Evolutionary conservation across 92 coral and sea anemone genomes (phyloP).

Genomic region (Galaxea fascicularis): DNA sequence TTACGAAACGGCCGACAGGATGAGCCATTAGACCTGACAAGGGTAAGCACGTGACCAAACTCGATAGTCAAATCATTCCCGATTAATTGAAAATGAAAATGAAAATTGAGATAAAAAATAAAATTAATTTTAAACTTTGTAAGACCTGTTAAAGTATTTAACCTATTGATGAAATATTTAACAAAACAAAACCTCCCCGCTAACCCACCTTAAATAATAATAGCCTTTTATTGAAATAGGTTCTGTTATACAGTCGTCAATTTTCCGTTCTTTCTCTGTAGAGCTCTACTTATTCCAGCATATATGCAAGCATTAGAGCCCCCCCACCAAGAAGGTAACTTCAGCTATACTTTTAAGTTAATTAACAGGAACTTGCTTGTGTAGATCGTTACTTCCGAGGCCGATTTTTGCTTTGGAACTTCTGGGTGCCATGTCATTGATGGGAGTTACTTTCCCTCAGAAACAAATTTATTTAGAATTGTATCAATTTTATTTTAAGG

Average conservation of each 20-base stretch:
- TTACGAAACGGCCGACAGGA: neutral
- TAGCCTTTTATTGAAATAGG: neutral
- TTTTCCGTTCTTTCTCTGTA: conserved; percentile 3
- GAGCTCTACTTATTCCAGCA: conserved; percentile 78
- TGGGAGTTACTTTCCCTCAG: too few species aligned
- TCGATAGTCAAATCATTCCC: neutral
- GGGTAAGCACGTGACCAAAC: conserved; percentile 11
- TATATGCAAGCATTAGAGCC: conserved; percentile 83
- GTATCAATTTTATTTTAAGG: neutral
- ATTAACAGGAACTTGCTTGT: neutral
- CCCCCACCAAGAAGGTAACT: conserved; percentile 89
- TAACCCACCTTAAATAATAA: neutral
- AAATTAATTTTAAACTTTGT: neutral
- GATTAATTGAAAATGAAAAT: neutral
- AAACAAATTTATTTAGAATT: neutral
- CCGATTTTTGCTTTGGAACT: too few species aligned
- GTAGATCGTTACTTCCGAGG: neutral
- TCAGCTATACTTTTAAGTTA: neutral
- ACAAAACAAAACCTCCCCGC: too few species aligned
- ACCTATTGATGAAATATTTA: too few species aligned
- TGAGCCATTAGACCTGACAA: neutral
- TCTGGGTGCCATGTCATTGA: too few species aligned
- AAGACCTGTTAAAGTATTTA: too few species aligned
- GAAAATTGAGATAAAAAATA: neutral
- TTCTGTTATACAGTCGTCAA: neutral